Conservation (phyloP, 2,888 invertebrate genomes). For the Tinea semifulvella region DNA sequence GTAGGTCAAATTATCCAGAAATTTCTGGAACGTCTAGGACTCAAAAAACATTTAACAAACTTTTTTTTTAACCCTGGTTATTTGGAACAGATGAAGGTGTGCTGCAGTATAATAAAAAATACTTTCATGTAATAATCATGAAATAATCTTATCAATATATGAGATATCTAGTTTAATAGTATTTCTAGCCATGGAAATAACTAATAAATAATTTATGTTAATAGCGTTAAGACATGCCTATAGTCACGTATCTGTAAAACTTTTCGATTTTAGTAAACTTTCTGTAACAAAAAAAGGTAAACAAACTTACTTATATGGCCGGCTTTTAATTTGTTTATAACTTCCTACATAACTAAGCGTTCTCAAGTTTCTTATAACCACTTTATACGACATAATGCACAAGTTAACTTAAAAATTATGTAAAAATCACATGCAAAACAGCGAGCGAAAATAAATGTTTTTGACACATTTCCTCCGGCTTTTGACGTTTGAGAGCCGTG, state of each 20-base stretch:
- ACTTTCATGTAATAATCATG: background rate
- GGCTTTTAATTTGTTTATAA: conserved; percentile 45
- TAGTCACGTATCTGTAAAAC: background rate
- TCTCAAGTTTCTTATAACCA: conserved; percentile 38
- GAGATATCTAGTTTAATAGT: background rate
- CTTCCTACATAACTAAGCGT: conserved; percentile 49
- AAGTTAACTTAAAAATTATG: conserved; percentile 10
- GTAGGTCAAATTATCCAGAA: too few species aligned
- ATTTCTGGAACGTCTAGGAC: too few species aligned
- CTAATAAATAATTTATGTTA: background rate
- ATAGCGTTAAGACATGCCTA: background rate
- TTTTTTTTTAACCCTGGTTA: too few species aligned
- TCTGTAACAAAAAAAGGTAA: too few species aligned
- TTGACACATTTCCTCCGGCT: background rate
- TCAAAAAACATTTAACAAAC: too few species aligned
- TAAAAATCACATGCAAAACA: conserved; percentile 4
- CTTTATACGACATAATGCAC: conserved; percentile 44
- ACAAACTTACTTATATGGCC: conserved; percentile 44
- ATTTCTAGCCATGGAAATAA: background rate
- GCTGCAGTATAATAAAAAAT: too few species aligned
- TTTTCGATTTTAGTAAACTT: conserved; percentile 5
- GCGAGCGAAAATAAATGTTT: background rate
- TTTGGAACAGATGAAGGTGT: too few species aligned
- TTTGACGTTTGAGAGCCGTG: conserved; percentile 3
- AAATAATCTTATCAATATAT: conserved; percentile 8